These are phyloP conservation scores for Chaenodraco wilsoni DNA, from an alignment of 2,797 vertebrate genomes.

Conservation along the genomic window DNA sequence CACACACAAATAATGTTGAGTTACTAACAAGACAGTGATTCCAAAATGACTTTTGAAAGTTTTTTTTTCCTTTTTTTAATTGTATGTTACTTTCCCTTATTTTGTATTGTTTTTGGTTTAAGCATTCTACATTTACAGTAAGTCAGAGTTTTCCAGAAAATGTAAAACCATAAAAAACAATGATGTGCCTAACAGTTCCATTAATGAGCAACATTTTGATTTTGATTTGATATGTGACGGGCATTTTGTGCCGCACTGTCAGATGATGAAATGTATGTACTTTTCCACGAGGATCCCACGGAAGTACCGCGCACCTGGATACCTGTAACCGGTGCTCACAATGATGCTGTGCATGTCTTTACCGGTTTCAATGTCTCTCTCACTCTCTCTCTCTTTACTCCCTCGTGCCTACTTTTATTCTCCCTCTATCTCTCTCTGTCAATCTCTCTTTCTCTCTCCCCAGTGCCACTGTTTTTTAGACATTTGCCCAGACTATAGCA, in stretches of 20 bases:
- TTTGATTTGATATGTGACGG: conserved; percentile 76
- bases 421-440: conserved; percentile 31
- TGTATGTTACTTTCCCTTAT: conserved; percentile 48
- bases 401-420: conserved; percentile 19
- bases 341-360: conserved; percentile 87
- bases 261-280: conserved; percentile 75
- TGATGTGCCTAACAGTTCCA: conserved; percentile 90
- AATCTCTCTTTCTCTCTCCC: conserved; percentile 60
- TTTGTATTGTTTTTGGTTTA: conserved; percentile 68
- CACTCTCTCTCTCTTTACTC: conserved; percentile 35
- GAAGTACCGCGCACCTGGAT: conserved; percentile 75
- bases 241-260: conserved; percentile 78
- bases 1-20: conserved; percentile 68
- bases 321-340: conserved; percentile 77
- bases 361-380: conserved; percentile 82
- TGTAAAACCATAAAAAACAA: conserved; percentile 85
- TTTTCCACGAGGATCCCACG: conserved; percentile 77
- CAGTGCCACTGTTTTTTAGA: conserved; percentile 88
- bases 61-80: conserved; percentile 65
- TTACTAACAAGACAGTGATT: conserved; percentile 78
- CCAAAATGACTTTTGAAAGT: conserved; percentile 77
- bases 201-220: conserved; percentile 75
- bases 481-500: conserved; percentile 89
- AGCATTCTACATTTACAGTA: conserved; percentile 79
- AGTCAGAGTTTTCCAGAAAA: conserved; percentile 82